Evolutionary conservation across 1,140 invertebrate genomes (phyloP).

Genomic region (Anastrepha obliqua): DNA sequence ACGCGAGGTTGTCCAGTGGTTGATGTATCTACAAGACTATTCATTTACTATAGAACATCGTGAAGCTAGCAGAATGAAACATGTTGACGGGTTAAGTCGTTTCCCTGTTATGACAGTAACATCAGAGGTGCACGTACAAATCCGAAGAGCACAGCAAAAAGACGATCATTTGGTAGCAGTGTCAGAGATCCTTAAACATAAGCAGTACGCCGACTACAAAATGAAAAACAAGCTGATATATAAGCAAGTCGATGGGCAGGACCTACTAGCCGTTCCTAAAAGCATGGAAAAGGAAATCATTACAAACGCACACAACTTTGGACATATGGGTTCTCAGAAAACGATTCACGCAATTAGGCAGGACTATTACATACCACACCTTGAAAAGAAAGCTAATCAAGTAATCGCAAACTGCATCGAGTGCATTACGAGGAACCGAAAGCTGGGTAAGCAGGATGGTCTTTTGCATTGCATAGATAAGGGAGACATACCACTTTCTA

Average conservation of each 20-base stretch:
- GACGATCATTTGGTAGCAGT: constrained; percentile 47
- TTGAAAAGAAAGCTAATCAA: too few relatives aligned
- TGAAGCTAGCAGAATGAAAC: neutral
- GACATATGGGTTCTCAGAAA: too few relatives aligned
- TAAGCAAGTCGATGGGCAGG: neutral
- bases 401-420: too few relatives aligned
- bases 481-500: too few relatives aligned
- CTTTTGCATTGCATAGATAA: too few relatives aligned
- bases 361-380: too few relatives aligned
- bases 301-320: too few relatives aligned
- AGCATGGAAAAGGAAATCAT: too few relatives aligned
- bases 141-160: constrained; percentile 45
- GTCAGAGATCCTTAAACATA: neutral
- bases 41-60: constrained; percentile 7
- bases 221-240: neutral
- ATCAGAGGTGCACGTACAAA: constrained; percentile 23
- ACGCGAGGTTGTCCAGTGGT: neutral
- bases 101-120: constrained; percentile 59
- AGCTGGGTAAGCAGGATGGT: too few relatives aligned
- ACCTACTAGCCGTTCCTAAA: too few relatives aligned
- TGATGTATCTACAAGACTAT: constrained; percentile 50
- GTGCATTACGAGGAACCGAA: too few relatives aligned
- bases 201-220: neutral
- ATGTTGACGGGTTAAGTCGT: constrained; percentile 65
- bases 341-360: too few relatives aligned